Conservation (phyloP, 2,797 vertebrate genomes). For the Tarsius wallacei region DNA sequence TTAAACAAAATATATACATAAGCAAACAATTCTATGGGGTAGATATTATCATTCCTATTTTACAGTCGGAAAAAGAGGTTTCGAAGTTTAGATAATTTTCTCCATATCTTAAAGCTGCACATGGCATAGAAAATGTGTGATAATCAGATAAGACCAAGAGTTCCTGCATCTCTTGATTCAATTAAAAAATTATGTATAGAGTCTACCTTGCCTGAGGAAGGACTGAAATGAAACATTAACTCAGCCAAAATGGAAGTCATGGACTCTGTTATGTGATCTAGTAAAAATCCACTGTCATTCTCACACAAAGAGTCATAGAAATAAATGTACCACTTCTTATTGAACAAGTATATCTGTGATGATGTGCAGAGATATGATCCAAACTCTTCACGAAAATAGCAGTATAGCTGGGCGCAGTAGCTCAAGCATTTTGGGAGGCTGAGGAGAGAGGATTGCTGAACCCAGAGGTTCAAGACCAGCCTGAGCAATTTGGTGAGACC, state of each 20-base stretch:
- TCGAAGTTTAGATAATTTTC: background rate
- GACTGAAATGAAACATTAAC: background rate
- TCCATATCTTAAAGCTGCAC: background rate
- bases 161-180: background rate
- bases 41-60: background rate
- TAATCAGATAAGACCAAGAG: background rate
- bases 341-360: background rate
- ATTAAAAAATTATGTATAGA: background rate
- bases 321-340: background rate
- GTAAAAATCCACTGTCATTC: background rate
- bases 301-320: background rate
- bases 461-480: too few species aligned
- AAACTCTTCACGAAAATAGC: background rate
- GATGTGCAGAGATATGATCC: rapidly evolving
- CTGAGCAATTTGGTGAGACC: too few species aligned
- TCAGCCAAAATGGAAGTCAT: background rate
- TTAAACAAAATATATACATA: background rate
- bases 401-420: background rate
- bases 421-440: too few species aligned
- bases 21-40: background rate
- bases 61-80: background rate
- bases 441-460: too few species aligned
- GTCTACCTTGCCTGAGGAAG: background rate
- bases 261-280: background rate
- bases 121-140: background rate